Conservation (phyloP, 2,888 invertebrate species). For the Dicyrtomina minuta region DNA sequence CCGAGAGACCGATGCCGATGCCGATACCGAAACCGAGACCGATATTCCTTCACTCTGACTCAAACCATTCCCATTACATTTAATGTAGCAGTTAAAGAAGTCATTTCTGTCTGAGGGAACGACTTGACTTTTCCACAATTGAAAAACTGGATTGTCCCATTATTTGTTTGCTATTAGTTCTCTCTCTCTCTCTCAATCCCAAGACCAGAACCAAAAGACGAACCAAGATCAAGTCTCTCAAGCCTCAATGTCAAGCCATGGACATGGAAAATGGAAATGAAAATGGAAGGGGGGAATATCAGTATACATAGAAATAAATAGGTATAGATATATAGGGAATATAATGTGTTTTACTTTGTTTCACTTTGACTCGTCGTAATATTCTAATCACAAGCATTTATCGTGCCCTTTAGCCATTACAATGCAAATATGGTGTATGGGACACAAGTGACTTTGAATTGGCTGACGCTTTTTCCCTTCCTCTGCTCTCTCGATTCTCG, state of each 20-base stretch:
- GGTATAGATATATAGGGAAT: too few species aligned
- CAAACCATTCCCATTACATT: slow-evolving; percentile 29
- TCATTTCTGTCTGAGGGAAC: slow-evolving; percentile 23
- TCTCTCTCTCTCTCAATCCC: background rate
- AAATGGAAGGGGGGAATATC: too few species aligned
- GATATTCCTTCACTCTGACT: slow-evolving; percentile 11
- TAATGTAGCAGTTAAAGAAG: slow-evolving; percentile 30
- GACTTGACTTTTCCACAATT: background rate
- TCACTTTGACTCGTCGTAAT: slow-evolving; percentile 24
- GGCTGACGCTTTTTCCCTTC: background rate
- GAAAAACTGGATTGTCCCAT: slow-evolving; percentile 21
- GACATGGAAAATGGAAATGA: too few species aligned
- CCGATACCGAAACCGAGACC: too few species aligned
- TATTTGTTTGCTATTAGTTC: slow-evolving; percentile 14
- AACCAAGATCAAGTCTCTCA: too few species aligned
- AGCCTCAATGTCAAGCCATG: too few species aligned
- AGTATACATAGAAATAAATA: too few species aligned
- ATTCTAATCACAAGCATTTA: slow-evolving; percentile 26
- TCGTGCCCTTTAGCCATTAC: slow-evolving; percentile 26
- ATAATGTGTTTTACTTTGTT: background rate
- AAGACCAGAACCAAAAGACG: too few species aligned
- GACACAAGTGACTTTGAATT: slow-evolving; percentile 8
- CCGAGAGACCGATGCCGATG: too few species aligned
- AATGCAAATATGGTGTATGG: slow-evolving; percentile 29
- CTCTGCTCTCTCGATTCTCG: background rate